Base-by-base conservation (phyloP, 2,797 vertebrate genomes). In the Phataginus tricuspis region DNA sequence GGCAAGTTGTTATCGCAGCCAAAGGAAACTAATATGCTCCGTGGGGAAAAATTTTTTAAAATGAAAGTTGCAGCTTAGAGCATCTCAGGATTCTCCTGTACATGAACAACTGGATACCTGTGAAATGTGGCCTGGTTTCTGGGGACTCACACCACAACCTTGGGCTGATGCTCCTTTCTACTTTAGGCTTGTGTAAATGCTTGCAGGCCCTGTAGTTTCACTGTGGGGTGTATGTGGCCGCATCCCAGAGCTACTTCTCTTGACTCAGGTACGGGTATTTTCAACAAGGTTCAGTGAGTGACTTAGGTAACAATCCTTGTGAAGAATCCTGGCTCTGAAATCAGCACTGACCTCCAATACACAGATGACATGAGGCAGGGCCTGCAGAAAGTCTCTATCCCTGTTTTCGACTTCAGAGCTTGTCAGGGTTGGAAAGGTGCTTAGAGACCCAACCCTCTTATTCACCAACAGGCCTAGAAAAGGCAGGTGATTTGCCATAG, bases 211-310 rank as follows among this genome's bases (percentile, higher is more conserved):
- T 51, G 10, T 39, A 39, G 63, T 86, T n/a, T 68, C 72, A 18
- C 42, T 7, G 53, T 29, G 39, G 23, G 23, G 4, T 0, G 13
- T 68, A 16, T 6, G 51, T 86, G 51, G 49, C n/a, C 51, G 42
- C 4, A 10, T 4, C 63, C n/a, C n/a, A 86, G 51, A 16, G 25
- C 31, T 5, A 25, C 25, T 27, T 61, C 18, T 83, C n/a, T 63
- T 4, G 66, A 53, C 29, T 16, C 21, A 29, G 23, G 42, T n/a
- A 31, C 0, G 0, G 23, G 39, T n/a, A 9, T 57, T 39, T 51
- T 84, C 69, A n/a, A 39, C 23, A n/a, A 71, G 12, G 53, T 23
- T 90, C 53, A 71, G 1, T 27, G 31, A 23, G 27, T 3, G 19
- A 16, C 14, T 89, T 31, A 2, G 86, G 19, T 69, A 49, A 53